Conservation (phyloP, 2,888 invertebrate species). For the Oasisia sp. region DNA sequence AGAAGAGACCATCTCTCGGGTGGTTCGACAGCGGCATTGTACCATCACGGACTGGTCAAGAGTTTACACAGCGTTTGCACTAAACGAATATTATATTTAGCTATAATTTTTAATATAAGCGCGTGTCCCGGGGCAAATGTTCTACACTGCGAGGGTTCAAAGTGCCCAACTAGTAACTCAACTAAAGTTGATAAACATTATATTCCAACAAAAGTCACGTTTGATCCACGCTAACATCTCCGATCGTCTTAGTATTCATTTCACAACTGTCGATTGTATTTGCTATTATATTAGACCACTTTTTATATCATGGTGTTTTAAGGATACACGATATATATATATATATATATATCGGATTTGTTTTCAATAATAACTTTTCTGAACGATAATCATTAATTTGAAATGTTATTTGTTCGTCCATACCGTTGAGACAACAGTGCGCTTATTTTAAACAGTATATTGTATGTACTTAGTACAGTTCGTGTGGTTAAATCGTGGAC, state of each 20-base stretch:
- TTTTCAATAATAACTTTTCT: too few species aligned
- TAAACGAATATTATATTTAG: neutral
- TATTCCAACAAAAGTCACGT: neutral
- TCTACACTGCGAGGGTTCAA: neutral
- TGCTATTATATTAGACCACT: neutral
- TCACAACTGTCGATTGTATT: neutral
- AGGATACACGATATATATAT: neutral
- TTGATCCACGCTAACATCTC: neutral
- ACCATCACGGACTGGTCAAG: neutral
- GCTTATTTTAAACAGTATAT: too few species aligned
- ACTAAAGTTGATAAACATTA: neutral
- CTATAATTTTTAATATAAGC: neutral
- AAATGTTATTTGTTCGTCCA: too few species aligned
- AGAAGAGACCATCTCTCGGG: neutral
- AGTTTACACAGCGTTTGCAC: neutral
- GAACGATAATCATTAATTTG: too few species aligned
- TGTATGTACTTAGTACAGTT: too few species aligned
- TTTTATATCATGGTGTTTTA: neutral
- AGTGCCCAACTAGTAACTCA: neutral
- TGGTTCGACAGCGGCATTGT: neutral
- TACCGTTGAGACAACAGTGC: too few species aligned
- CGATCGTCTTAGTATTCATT: neutral
- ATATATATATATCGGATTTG: too few species aligned
- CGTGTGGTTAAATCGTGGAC: neutral
- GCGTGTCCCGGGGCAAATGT: neutral